These are phyloP conservation scores for Diplodus sargus DNA, from an alignment of 2,797 vertebrate genomes.

Conservation along the genomic window DNA sequence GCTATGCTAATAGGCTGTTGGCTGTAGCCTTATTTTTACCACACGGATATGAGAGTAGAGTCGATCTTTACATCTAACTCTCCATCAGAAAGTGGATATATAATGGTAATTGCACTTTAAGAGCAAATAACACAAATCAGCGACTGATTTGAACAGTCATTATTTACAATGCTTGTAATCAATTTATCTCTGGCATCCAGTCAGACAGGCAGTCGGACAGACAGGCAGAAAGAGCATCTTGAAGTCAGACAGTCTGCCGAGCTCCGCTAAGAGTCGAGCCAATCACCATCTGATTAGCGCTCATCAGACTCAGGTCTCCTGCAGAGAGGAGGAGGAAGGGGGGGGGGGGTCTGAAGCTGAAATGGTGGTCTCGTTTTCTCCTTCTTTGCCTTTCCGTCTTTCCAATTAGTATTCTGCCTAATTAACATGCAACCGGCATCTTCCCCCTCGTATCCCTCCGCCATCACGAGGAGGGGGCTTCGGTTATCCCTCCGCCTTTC, in stretches of 20 bases:
- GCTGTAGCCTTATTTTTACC: neutral
- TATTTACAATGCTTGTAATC: conserved; percentile 3
- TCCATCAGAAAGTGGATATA: neutral
- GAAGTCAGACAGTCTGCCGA: conserved; percentile 39
- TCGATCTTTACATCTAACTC: neutral
- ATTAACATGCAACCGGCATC: conserved; percentile 82
- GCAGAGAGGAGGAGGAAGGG: conserved; percentile 43
- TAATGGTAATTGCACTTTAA: conserved; percentile 3
- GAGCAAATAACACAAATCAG: neutral
- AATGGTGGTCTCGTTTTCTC: conserved; percentile 30
- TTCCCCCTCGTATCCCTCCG: conserved; percentile 64
- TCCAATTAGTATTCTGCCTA: conserved; percentile 81
- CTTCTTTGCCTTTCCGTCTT: conserved; percentile 50
- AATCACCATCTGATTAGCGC: conserved; percentile 62
- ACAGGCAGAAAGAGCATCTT: conserved; percentile 9
- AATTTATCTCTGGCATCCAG: conserved; percentile 14
- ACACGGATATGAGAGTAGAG: neutral
- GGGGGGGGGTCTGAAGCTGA: conserved; percentile 14
- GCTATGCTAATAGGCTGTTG: too few relatives aligned
- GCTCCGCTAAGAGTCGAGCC: conserved; percentile 39
- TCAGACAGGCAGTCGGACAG: conserved; percentile 31
- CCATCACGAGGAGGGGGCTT: conserved; percentile 63
- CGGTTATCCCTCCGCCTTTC: conserved; percentile 74
- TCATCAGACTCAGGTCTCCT: conserved; percentile 66
- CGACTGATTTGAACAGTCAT: neutral